phyloP scores from a whole-genome alignment of 2,888 invertebrate species.

The Cetonia aurata region DNA sequence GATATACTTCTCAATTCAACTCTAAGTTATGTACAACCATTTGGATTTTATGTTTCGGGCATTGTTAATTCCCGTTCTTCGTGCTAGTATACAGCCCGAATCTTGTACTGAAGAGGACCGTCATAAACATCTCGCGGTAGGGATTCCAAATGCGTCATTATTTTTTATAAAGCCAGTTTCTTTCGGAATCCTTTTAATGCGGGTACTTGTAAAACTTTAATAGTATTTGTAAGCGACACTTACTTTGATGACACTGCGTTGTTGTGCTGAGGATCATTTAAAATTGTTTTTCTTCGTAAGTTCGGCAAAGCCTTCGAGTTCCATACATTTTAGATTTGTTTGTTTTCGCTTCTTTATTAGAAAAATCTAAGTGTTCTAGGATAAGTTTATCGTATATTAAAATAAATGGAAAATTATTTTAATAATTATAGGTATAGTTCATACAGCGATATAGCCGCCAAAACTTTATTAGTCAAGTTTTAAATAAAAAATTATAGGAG shows the following conservation, averaged over 20 bases:
- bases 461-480: too few relatives aligned
- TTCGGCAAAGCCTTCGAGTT: not conserved
- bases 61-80: slow-evolving; percentile 4
- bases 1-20: slow-evolving; percentile 13
- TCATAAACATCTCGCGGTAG: slow-evolving; percentile 49
- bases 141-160: slow-evolving; percentile 47
- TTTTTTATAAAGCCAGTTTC: slow-evolving; percentile 48
- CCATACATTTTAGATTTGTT: not conserved
- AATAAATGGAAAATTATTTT: too few relatives aligned
- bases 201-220: slow-evolving; percentile 47
- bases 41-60: slow-evolving; percentile 9
- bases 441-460: too few relatives aligned
- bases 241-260: slow-evolving; percentile 1
- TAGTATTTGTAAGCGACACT: slow-evolving; percentile 22
- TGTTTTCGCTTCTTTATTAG: too few relatives aligned
- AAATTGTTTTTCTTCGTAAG: slow-evolving; percentile 4
- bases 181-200: slow-evolving; percentile 49
- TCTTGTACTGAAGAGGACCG: slow-evolving; percentile 45
- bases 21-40: slow-evolving; percentile 23
- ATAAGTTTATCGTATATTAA: too few relatives aligned
- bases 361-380: too few relatives aligned
- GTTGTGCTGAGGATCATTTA: not conserved
- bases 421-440: too few relatives aligned
- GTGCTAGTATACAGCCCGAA: slow-evolving; percentile 4
- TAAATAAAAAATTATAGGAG: too few relatives aligned